Conservation (phyloP, 2,888 invertebrate species). For the Drosophila flavopinicola region DNA sequence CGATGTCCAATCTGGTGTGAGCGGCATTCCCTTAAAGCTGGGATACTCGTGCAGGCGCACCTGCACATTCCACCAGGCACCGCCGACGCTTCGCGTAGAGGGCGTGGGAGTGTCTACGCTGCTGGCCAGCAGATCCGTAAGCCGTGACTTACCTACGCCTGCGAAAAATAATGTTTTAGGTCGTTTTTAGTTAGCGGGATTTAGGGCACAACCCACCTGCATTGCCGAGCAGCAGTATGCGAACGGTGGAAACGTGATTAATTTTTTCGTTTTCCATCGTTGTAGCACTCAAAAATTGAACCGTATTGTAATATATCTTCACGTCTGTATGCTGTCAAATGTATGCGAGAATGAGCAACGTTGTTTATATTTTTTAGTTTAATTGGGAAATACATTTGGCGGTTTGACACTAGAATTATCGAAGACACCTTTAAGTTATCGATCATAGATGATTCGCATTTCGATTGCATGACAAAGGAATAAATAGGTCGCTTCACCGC, state of each 20-base stretch:
- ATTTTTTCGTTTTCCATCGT: conserved; percentile 29
- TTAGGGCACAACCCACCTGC: conserved; percentile 26
- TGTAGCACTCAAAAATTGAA: conserved; percentile 3
- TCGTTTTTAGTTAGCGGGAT: background rate
- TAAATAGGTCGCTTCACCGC: too few species aligned
- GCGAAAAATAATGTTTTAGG: background rate
- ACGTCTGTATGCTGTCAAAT: conserved; percentile 9
- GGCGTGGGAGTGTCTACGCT: conserved; percentile 54
- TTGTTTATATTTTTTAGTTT: background rate
- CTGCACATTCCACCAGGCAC: conserved; percentile 54
- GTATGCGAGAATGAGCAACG: conserved; percentile 14
- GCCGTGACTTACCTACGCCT: conserved; percentile 64
- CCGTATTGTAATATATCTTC: conserved; percentile 1
- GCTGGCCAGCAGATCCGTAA: conserved; percentile 55
- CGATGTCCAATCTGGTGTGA: conserved; percentile 56
- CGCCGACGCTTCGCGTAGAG: conserved; percentile 36
- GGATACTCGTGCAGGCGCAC: conserved; percentile 66
- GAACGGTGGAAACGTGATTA: conserved; percentile 49
- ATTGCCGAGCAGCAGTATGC: conserved; percentile 63
- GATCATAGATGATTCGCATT: background rate
- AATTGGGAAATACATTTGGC: conserved; percentile 25
- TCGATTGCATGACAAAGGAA: background rate
- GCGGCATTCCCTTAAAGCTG: conserved; percentile 28
- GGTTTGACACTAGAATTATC: background rate
- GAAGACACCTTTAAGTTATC: background rate